Evolutionary conservation across 1,140 invertebrate genomes (phyloP).

Genomic region (Heliconius congener): DNA sequence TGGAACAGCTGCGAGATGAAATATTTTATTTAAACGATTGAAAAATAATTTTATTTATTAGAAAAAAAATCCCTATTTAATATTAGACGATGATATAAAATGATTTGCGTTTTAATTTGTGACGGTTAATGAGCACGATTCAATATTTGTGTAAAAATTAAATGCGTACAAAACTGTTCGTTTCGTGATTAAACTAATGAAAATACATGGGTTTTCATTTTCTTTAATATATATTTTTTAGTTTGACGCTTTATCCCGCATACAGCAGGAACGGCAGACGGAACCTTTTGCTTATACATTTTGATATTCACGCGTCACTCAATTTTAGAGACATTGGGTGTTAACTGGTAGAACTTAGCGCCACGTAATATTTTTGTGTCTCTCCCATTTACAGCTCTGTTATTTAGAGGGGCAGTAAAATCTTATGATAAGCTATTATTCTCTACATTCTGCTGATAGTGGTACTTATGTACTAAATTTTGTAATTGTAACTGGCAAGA

Average conservation of each 20-base stretch:
- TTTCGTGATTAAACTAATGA: neutral
- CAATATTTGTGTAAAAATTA: conserved; percentile 13
- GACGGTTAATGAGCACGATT: conserved; percentile 11
- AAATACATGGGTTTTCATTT: neutral
- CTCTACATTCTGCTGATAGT: too few relatives aligned
- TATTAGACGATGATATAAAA: conserved; percentile 13
- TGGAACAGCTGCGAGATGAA: conserved; percentile 6
- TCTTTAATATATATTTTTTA: neutral
- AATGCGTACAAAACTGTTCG: conserved; percentile 5
- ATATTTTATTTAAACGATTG: conserved; percentile 1
- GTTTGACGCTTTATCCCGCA: neutral
- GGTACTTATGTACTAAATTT: too few relatives aligned
- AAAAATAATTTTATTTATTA: conserved; percentile 4
- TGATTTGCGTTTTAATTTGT: conserved; percentile 4
- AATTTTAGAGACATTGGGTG: neutral
- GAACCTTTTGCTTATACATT: neutral
- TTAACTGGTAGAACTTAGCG: neutral
- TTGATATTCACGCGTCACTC: neutral
- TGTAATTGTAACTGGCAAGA: too few relatives aligned
- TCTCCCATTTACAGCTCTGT: too few relatives aligned
- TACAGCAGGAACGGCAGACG: neutral
- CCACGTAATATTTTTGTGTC: neutral
- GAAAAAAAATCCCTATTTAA: neutral
- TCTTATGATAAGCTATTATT: too few relatives aligned
- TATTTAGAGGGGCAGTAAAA: too few relatives aligned